phyloP scores from a whole-genome alignment of 2,888 invertebrate genomes.

The Silvanus unidentatus region DNA sequence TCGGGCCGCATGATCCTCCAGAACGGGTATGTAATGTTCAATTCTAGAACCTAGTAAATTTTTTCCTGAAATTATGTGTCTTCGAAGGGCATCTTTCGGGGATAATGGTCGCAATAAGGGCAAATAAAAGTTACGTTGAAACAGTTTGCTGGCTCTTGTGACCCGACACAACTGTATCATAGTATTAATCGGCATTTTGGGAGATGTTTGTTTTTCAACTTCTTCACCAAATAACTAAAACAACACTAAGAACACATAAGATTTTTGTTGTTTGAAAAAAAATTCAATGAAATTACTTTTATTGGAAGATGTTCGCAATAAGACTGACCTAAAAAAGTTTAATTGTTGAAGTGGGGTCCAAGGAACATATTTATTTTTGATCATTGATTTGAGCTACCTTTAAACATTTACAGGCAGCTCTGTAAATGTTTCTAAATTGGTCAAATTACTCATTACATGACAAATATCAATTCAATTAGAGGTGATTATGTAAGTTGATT shows the following conservation, averaged over 20 bases:
- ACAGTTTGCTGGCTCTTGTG: conserved; percentile 71
- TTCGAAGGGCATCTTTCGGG: conserved; percentile 74
- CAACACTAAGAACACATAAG: conserved; percentile 3
- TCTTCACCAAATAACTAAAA: conserved; percentile 8
- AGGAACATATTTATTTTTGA: neutral
- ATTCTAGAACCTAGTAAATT: conserved; percentile 62
- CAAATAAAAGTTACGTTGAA: conserved; percentile 77
- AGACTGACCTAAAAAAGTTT: conserved; percentile 30
- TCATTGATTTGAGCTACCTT: neutral
- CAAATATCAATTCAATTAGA: too few species aligned
- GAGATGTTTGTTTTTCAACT: conserved; percentile 14
- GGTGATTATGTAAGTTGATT: too few species aligned
- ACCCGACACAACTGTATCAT: conserved; percentile 72
- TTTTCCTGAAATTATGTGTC: conserved; percentile 74
- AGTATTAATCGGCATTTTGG: conserved; percentile 41
- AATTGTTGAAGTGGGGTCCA: conserved; percentile 20
- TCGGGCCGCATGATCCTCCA: conserved; percentile 49
- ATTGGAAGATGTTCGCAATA: conserved; percentile 26
- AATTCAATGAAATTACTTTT: conserved; percentile 24
- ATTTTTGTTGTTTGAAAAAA: conserved; percentile 1
- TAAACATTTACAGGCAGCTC: neutral
- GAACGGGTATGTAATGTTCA: conserved; percentile 74
- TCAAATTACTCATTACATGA: too few species aligned
- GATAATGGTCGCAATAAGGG: conserved; percentile 75
- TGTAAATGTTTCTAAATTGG: neutral